These are phyloP conservation scores for Centropristis striata DNA, from an alignment of 2,113 vertebrate genomes.

Conservation along the genomic window DNA sequence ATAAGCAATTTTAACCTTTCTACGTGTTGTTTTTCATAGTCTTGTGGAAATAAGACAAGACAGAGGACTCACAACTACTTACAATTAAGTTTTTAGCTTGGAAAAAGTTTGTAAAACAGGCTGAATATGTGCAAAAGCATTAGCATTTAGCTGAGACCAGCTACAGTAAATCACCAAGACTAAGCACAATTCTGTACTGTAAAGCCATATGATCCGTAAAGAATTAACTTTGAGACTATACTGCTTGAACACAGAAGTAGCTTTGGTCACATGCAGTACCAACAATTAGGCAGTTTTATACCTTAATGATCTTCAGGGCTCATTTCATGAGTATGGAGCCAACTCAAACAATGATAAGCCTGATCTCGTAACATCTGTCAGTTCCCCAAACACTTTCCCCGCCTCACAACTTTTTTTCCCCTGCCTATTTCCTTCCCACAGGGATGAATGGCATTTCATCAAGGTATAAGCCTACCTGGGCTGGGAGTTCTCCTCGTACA, in stretches of 20 bases:
- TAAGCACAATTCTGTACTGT: not conserved
- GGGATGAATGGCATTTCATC: not conserved
- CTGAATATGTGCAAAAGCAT: not conserved
- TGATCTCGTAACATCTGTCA: slow-evolving; percentile 4
- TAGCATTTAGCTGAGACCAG: not conserved
- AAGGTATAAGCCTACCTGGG: slow-evolving; percentile 85
- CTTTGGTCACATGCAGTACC: not conserved
- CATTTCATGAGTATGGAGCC: slow-evolving; percentile 4
- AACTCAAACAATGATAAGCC: slow-evolving; percentile 31
- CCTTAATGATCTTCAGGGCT: slow-evolving; percentile 12
- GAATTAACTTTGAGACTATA: not conserved
- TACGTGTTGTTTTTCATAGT: not conserved
- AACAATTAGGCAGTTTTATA: not conserved
- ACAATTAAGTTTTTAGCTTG: not conserved
- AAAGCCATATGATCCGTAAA: not conserved
- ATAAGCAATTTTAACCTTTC: no score
- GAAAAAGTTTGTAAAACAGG: not conserved
- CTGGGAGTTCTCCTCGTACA: slow-evolving; percentile 99
- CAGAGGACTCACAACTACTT: no score
- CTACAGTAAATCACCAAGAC: not conserved
- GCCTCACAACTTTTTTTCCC: not conserved
- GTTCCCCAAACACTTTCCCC: slow-evolving; percentile 12
- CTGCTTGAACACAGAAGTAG: not conserved
- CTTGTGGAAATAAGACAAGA: not conserved
- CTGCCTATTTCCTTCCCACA: accelerated